Base-by-base conservation (phyloP, 2,113 vertebrate species). In the Brevimyrus niger region DNA sequence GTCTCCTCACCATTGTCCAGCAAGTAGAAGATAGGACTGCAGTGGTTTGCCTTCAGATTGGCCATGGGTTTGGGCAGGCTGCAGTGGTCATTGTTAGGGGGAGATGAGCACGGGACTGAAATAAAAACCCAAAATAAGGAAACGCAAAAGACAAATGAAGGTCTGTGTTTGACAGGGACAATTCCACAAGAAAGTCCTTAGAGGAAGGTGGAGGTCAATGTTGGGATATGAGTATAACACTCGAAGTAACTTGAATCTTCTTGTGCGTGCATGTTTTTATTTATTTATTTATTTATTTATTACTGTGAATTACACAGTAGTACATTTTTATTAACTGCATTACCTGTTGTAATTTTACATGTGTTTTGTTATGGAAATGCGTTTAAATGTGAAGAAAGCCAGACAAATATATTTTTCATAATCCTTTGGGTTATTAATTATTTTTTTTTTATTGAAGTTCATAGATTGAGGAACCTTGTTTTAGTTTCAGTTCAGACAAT, bases 21-120 rank as follows among this genome's bases (percentile, higher is more conserved):
- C 90, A 96, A 95, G 95, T 96, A 95, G 96, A 96, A 96, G 91
- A 96, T 95, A 90, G 96, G 96, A 94, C 95, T 95, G 96, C 94
- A 96, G 95, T 96, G 96, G 92, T 94, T 95, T 94, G 95, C 93
- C 92, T 95, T 95, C 92, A 95, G 94, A 94, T 94, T 96, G 94
- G 94, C 95, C 94, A 94, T 93, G 38, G 94, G 93, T 90, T 96
- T 95, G 50, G 94, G 94, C 86, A 94, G 93, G 93, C 93, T 76
- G 91, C 95, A 95, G 44, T 94, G 95, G 90, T 96, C 96, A 94
- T 93, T 95, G 94, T 95, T 95, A 92, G 94, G 92, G 93, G 95
- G 95, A 90, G 94, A 92, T 92, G 94, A 91, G 93, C 94, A 96
- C 93, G 95, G 93, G 94, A 94, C 96, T 93, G 93, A 95, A 80